Percentiles rank a stretch among this genome's conserved stretches.
phyloP scores from a whole-genome alignment of 2,888 invertebrate genomes.

The Hyles lineata region DNA sequence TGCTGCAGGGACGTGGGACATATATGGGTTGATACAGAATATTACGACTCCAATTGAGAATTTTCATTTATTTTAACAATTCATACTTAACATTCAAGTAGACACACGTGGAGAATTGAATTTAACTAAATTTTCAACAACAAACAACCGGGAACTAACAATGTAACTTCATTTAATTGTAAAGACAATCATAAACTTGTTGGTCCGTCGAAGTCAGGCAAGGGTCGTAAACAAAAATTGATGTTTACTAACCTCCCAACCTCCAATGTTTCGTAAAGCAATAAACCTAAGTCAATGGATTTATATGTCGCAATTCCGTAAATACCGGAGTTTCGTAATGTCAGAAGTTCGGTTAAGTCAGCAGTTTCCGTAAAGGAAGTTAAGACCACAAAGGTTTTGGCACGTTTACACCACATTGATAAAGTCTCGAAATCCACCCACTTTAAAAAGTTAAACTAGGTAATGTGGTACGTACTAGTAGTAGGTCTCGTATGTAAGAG shows the following conservation, averaged over 20 bases:
- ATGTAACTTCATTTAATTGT: not conserved
- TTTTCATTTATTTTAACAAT: no score
- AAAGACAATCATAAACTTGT: slow-evolving; percentile 13
- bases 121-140: not conserved
- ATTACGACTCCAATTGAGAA: no score
- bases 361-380: not conserved
- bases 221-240: not conserved
- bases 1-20: no score
- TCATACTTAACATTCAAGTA: no score
- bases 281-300: not conserved
- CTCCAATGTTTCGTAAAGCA: not conserved
- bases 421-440: no score
- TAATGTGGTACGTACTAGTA: no score
- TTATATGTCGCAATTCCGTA: not conserved
- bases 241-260: not conserved
- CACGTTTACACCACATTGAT: no score
- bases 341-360: no score
- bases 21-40: no score
- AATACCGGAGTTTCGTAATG: not conserved
- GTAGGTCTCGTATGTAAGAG: no score
- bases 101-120: not conserved
- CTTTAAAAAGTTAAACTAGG: no score
- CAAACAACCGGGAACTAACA: slow-evolving; percentile 3
- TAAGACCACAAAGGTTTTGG: no score
- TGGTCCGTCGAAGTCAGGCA: not conserved